phyloP scores from a whole-genome alignment of 1,140 invertebrate species.

The Drosophila novamexicana region DNA sequence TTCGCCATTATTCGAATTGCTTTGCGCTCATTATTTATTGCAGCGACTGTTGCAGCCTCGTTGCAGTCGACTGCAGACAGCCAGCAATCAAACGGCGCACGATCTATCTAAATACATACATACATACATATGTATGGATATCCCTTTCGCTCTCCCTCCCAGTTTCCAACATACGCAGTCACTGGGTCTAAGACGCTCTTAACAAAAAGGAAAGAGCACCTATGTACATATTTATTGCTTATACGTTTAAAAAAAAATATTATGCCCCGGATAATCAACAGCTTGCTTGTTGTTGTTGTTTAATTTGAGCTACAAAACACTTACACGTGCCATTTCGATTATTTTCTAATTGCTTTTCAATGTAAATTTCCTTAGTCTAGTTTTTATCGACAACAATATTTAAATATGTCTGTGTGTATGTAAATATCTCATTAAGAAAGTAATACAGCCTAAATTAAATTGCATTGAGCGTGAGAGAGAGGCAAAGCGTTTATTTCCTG shows the following conservation, averaged over 20 bases:
- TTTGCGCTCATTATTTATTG: constrained; percentile 76
- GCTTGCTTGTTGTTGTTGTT: background rate
- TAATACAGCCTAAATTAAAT: constrained; percentile 20
- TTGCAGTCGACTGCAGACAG: constrained; percentile 57
- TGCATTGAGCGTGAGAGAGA: background rate
- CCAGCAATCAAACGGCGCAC: constrained; percentile 48
- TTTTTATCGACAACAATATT: constrained; percentile 26
- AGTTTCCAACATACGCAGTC: background rate
- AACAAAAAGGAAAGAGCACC: background rate
- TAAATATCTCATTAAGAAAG: constrained; percentile 35
- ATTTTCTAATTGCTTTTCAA: background rate
- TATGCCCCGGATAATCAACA: too few species aligned
- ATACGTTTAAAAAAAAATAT: too few species aligned
- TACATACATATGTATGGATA: background rate
- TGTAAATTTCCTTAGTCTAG: constrained; percentile 23
- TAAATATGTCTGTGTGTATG: constrained; percentile 4
- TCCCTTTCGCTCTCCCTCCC: constrained; percentile 23
- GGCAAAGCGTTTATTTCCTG: constrained; percentile 40
- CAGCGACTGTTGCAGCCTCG: constrained; percentile 57
- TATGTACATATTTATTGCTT: background rate
- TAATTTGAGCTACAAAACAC: background rate
- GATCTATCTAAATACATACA: constrained; percentile 6
- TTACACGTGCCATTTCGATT: constrained; percentile 7
- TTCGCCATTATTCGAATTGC: constrained; percentile 73
- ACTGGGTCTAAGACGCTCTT: background rate